Evolutionary conservation across 2,113 vertebrate genomes (phyloP).

Genomic region (Picathartes gymnocephalus): DNA sequence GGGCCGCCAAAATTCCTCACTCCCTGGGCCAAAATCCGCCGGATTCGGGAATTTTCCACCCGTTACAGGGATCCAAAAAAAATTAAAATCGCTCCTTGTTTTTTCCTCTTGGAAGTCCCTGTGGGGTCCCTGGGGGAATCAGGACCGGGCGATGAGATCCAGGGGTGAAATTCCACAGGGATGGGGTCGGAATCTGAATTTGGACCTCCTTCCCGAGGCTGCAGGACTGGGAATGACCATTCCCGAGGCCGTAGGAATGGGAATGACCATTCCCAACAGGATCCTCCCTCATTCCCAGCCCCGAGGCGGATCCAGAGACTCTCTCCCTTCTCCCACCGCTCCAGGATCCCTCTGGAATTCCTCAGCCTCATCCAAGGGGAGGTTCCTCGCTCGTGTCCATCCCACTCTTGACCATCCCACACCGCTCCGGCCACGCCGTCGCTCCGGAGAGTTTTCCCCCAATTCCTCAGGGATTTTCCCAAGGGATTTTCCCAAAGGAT

Average conservation of each 20-base stretch:
- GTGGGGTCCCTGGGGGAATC: not conserved
- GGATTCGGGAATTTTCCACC: not conserved
- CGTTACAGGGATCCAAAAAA: not conserved
- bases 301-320: rapidly evolving
- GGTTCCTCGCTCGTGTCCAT: too few species aligned
- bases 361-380: rapidly evolving
- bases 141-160: not conserved
- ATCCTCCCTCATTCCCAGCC: rapidly evolving
- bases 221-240: too few species aligned
- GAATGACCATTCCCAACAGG: not conserved
- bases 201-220: not conserved
- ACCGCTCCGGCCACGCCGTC: not conserved
- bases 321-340: not conserved
- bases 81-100: not conserved
- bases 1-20: not conserved
- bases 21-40: not conserved
- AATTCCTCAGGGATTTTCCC: not conserved
- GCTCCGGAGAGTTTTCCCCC: rapidly evolving
- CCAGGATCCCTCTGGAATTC: not conserved
- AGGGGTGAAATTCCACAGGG: not conserved
- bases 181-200: not conserved
- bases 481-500: not conserved
- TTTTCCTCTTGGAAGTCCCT: not conserved
- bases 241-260: not conserved
- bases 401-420: not conserved